A percentile compares a stretch with the other conserved stretches of the same genome.
Conservation (phyloP, 2,113 vertebrate genomes). For the Cygnus buccinator region DNA sequence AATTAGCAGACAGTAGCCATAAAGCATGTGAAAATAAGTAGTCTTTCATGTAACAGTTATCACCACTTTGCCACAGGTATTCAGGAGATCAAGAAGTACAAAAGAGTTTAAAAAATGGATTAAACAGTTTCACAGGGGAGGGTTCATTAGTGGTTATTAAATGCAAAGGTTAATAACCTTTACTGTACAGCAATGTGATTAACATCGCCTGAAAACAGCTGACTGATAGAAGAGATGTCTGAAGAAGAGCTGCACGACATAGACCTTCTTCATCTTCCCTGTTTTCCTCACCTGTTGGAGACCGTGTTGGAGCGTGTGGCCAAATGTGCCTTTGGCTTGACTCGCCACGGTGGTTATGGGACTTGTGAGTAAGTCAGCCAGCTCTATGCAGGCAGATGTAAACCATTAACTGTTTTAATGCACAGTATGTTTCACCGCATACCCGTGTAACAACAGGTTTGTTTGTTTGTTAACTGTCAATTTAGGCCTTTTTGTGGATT, state of each 20-base stretch:
- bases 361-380: background rate
- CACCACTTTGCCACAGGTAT: background rate
- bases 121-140: background rate
- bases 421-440: background rate
- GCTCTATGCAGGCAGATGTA: background rate
- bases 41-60: background rate
- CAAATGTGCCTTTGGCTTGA: background rate
- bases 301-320: background rate
- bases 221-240: background rate
- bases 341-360: rapidly evolving
- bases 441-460: background rate
- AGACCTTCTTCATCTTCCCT: background rate
- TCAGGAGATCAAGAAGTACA: background rate
- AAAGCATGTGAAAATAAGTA: background rate
- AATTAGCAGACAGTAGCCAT: background rate
- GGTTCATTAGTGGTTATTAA: background rate
- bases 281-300: background rate
- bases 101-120: background rate
- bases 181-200: background rate
- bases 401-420: background rate
- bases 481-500: background rate
- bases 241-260: background rate
- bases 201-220: background rate
- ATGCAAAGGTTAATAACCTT: background rate
- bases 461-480: background rate